Base-by-base conservation (phyloP, 2,888 invertebrate species). In the Drosophila paucipuncta region DNA sequence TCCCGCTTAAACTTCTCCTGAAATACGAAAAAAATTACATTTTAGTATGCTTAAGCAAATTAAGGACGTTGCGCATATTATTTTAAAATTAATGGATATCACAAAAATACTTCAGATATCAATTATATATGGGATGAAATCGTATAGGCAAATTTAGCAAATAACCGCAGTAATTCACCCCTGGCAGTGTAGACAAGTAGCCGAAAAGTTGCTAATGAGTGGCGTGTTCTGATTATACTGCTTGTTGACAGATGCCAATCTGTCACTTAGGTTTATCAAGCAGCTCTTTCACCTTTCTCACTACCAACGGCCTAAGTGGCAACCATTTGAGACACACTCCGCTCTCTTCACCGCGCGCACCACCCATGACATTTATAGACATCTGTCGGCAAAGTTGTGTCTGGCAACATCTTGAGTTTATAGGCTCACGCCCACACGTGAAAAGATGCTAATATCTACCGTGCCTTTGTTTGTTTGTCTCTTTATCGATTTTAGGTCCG, bases 1-100 rank as follows among this genome's bases (percentile, higher is more conserved):
- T 97, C 97, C 59, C 96, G 95, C 92, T 96, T 96, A 93, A 97
- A 97, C 92, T 97, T 97, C 92, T 96, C 97, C 96, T 97, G 93
- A 93, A 65, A 22, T 47, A 52, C 39, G 47, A 62, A 57, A 16
- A 30, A 57, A 57, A 13, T 7, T 25, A 25, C 1, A 18, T 25
- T 4, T 25, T 18, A 30, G 11, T 11, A 18, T 2, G 2, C 1
- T 3, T 25, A 28, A 37, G 25, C 47, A 13, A 25, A 22, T 13
- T 22, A 22, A 47, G 7, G 6, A 5, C 25, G 2, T 3, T 35
- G 16, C 5, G 9, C 16, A 16, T 10, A 35, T 35, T 16, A 22
- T 13, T 47, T 47, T 7, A 22, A 47, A 13, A 22, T 22, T 13
- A 22, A 13, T 22, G 47, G 13, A 7, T 7, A 47, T 22, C 22